A percentile compares a stretch with the other conserved stretches of the same genome.
Evolutionary conservation across 2,888 invertebrate species (phyloP).

Genomic region (Ochlodes sylvanus): DNA sequence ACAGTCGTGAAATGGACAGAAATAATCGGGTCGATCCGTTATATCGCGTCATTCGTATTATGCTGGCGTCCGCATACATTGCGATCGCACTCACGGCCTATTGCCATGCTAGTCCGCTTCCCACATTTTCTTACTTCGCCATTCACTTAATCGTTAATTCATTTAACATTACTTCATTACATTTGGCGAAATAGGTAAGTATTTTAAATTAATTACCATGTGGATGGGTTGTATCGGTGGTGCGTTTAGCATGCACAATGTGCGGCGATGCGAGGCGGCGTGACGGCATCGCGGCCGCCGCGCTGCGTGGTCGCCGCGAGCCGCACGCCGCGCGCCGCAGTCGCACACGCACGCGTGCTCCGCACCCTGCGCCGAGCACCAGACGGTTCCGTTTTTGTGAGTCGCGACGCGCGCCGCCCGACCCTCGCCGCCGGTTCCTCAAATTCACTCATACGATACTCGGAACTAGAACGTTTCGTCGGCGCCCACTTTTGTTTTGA

Average conservation of each 20-base stretch:
- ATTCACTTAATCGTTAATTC: conserved; percentile 71
- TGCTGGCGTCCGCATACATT: conserved; percentile 68
- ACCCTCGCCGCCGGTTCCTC: conserved; percentile 65
- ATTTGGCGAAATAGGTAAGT: conserved; percentile 53
- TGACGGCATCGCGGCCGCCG: conserved; percentile 42
- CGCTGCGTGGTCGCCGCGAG: conserved; percentile 38
- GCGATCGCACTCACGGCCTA: conserved; percentile 58
- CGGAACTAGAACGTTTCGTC: conserved; percentile 71
- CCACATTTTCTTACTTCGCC: conserved; percentile 65
- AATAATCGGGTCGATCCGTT: conserved; percentile 84
- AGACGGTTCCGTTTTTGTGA: conserved; percentile 77
- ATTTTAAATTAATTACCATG: conserved; percentile 57
- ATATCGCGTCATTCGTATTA: conserved; percentile 82
- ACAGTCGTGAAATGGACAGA: conserved; percentile 84
- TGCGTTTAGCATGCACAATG: conserved; percentile 47
- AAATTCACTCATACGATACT: conserved; percentile 71
- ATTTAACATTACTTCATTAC: conserved; percentile 59
- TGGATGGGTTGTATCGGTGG: conserved; percentile 45
- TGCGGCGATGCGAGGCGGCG: conserved; percentile 42
- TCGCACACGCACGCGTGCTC: conserved; percentile 52
- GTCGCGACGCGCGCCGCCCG: conserved; percentile 73
- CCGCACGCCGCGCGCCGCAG: conserved; percentile 32
- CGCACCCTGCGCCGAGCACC: conserved; percentile 54
- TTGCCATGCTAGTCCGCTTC: conserved; percentile 69
- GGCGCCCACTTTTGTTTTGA: conserved; percentile 47